Evolutionary conservation across 2,797 vertebrate genomes (phyloP).

Genomic region (Acipenser oxyrinchus): DNA sequence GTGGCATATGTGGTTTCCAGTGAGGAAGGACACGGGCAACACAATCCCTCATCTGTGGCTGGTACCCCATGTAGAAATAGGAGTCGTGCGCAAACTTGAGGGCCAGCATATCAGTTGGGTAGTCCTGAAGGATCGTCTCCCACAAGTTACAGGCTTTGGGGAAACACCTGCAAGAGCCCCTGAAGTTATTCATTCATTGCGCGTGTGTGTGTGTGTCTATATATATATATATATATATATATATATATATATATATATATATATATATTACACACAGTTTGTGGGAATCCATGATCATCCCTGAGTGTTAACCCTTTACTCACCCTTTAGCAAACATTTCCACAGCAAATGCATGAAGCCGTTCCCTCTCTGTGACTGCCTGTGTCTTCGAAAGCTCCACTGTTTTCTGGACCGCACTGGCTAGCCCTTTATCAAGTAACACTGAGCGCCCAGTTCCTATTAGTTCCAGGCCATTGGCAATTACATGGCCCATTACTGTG

Average conservation of each 20-base stretch:
- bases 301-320: constrained; percentile 13
- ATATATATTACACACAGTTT: no score
- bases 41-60: constrained; percentile 75
- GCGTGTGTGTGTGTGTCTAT: not conserved
- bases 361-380: constrained; percentile 70
- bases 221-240: not conserved
- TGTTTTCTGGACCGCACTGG: constrained; percentile 54
- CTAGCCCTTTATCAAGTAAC: constrained; percentile 61
- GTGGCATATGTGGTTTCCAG: constrained; percentile 75
- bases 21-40: constrained; percentile 76
- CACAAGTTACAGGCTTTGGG: constrained; percentile 67
- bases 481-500: constrained; percentile 83
- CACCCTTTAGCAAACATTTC: constrained; percentile 79
- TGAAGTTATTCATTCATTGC: not conserved
- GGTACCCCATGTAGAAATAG: constrained; percentile 80
- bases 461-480: constrained; percentile 73
- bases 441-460: constrained; percentile 60
- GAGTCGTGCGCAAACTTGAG: constrained; percentile 80
- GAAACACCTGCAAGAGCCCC: constrained; percentile 54
- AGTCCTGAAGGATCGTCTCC: constrained; percentile 77
- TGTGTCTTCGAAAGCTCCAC: constrained; percentile 61
- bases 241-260: not conserved
- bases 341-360: constrained; percentile 70
- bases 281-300: no score
- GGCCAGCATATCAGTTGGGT: constrained; percentile 86